These are phyloP conservation scores for Ibidorhyncha struthersii DNA, from an alignment of 2,113 vertebrate genomes.

Conservation along the genomic window DNA sequence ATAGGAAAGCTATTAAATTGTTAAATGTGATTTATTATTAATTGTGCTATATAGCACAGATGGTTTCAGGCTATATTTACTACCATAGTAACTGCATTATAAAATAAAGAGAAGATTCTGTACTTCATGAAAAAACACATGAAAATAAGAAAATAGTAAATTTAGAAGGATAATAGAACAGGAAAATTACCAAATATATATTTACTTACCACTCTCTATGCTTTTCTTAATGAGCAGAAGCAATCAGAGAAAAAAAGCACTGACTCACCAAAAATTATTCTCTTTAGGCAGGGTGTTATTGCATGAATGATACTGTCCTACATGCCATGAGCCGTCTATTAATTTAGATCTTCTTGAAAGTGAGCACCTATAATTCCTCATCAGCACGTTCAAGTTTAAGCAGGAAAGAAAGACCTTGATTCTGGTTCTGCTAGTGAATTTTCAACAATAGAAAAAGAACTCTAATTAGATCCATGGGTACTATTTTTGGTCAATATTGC, in stretches of 20 bases:
- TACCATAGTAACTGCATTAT: not conserved
- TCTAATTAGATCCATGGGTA: not conserved
- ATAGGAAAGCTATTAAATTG: not conserved
- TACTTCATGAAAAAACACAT: not conserved
- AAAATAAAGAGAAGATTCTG: not conserved
- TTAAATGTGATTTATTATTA: not conserved
- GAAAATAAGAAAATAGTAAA: not conserved
- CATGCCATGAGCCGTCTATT: not conserved
- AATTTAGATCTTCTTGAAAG: not conserved
- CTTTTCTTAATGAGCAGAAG: not conserved
- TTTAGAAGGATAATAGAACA: not conserved
- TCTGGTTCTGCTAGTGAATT: not conserved
- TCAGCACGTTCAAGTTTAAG: not conserved
- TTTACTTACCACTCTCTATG: not conserved
- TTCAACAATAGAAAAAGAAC: not conserved
- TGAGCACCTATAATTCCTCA: not conserved
- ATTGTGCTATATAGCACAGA: not conserved
- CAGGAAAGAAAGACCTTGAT: not conserved
- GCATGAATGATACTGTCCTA: not conserved
- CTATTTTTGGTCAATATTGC: not conserved
- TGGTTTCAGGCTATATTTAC: not conserved
- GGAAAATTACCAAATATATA: not conserved
- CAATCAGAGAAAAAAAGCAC: not conserved
- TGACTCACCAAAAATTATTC: not conserved
- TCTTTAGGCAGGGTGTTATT: not conserved